Evolutionary conservation across 2,797 vertebrate species (phyloP).

Genomic region (Phrynocephalus guinanensis): DNA sequence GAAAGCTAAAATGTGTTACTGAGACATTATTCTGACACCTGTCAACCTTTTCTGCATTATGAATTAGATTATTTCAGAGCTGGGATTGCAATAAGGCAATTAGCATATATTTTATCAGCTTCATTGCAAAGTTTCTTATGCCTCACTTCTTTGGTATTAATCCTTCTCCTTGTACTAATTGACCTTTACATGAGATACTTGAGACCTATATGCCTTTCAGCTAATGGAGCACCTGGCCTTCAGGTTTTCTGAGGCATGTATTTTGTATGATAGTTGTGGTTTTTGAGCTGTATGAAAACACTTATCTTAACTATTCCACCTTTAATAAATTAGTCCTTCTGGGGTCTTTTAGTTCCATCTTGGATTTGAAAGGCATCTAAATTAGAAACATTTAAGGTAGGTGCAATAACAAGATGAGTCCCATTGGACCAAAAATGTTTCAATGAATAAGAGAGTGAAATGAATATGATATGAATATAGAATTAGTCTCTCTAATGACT

Average conservation of each 20-base stretch:
- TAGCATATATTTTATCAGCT: slow-evolving; percentile 27
- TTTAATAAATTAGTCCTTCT: slow-evolving; percentile 44
- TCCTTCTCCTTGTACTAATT: slow-evolving; percentile 51
- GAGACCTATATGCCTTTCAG: slow-evolving; percentile 40
- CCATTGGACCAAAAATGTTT: slow-evolving; percentile 25
- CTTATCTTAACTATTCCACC: slow-evolving; percentile 31
- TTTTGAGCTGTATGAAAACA: slow-evolving; percentile 60
- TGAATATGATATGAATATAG: neutral
- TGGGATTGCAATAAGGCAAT: neutral
- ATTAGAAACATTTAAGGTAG: slow-evolving; percentile 39
- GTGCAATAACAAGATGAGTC: slow-evolving; percentile 19
- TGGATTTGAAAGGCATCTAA: slow-evolving; percentile 48
- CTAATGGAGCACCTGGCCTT: slow-evolving; percentile 32
- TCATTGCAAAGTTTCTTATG: slow-evolving; percentile 27
- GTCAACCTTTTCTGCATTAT: slow-evolving; percentile 48
- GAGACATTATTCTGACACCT: slow-evolving; percentile 46
- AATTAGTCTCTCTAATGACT: neutral
- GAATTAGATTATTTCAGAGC: slow-evolving; percentile 40
- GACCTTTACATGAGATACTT: slow-evolving; percentile 53
- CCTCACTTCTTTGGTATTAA: slow-evolving; percentile 31
- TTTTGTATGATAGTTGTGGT: slow-evolving; percentile 55
- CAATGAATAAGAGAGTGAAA: slow-evolving; percentile 4
- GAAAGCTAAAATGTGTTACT: slow-evolving; percentile 66
- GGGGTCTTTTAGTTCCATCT: slow-evolving; percentile 15
- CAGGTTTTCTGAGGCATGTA: slow-evolving; percentile 50